A percentile compares a stretch with the other conserved stretches of the same genome.
phyloP scores from a whole-genome alignment of 2,888 invertebrate genomes.

The Drosophila pegasa region DNA sequence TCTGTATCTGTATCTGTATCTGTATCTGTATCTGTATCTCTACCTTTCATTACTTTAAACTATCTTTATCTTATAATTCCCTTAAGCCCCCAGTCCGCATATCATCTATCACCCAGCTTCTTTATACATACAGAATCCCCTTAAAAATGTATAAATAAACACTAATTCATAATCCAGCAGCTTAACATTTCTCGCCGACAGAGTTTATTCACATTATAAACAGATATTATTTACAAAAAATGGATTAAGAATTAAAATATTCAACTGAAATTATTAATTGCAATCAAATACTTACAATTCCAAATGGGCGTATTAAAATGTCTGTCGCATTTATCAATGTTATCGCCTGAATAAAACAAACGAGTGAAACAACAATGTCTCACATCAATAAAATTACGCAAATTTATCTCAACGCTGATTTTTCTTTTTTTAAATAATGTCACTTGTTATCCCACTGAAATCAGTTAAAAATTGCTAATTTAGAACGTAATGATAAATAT shows the following conservation, averaged over 20 bases:
- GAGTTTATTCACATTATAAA: slow-evolving; percentile 49
- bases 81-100: too few species aligned
- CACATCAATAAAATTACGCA: slow-evolving; percentile 30
- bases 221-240: not conserved
- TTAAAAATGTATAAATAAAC: not conserved
- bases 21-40: too few species aligned
- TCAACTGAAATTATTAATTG: slow-evolving; percentile 10
- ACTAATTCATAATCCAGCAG: slow-evolving; percentile 12
- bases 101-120: too few species aligned
- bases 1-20: too few species aligned
- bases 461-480: slow-evolving; percentile 48
- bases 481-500: slow-evolving; percentile 40
- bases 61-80: too few species aligned
- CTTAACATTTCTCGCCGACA: slow-evolving; percentile 8
- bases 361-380: not conserved
- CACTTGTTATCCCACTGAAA: slow-evolving; percentile 17
- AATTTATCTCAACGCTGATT: slow-evolving; percentile 7
- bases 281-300: slow-evolving; percentile 13
- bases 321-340: slow-evolving; percentile 26
- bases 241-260: slow-evolving; percentile 34
- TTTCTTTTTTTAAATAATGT: slow-evolving; percentile 14
- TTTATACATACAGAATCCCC: not conserved
- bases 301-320: slow-evolving; percentile 21
- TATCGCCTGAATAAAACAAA: slow-evolving; percentile 6
- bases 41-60: too few species aligned